Percentiles rank a stretch among this genome's conserved stretches.
These are phyloP conservation scores for Limosa lapponica DNA, from an alignment of 2,797 vertebrate species.

Conservation along the genomic window DNA sequence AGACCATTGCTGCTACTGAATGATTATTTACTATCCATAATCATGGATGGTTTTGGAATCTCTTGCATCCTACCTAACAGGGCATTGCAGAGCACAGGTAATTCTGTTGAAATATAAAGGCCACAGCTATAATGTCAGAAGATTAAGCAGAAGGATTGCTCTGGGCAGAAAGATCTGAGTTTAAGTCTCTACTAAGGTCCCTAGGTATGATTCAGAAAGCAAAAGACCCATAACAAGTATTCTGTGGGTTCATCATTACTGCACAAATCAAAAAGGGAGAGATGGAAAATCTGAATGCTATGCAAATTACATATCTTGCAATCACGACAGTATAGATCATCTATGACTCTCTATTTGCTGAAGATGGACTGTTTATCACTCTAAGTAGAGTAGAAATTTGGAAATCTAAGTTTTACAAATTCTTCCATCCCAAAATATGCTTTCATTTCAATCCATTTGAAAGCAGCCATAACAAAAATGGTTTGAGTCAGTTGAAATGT, in stretches of 20 bases:
- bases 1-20: neutral
- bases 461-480: constrained; percentile 56
- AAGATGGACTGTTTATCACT: neutral
- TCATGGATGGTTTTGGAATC: neutral
- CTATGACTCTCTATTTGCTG: neutral
- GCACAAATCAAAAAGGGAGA: neutral
- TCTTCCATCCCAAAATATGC: constrained; percentile 24
- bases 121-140: neutral
- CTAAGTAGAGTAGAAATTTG: neutral
- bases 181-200: neutral
- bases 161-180: neutral
- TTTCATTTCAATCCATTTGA: constrained; percentile 28
- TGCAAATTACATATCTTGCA: neutral
- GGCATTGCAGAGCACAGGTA: neutral
- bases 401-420: constrained; percentile 33
- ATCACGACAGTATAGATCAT: neutral
- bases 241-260: neutral
- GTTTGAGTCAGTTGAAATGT: constrained; percentile 22
- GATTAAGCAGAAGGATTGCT: neutral
- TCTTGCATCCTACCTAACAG: neutral
- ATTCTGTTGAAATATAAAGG: neutral
- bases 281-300: neutral
- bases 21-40: neutral
- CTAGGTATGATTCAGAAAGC: neutral
- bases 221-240: neutral